Percentiles rank a stretch among this genome's conserved stretches.
These are phyloP conservation scores for Cydia splendana DNA, from an alignment of 1,140 invertebrate species.

Conservation along the genomic window DNA sequence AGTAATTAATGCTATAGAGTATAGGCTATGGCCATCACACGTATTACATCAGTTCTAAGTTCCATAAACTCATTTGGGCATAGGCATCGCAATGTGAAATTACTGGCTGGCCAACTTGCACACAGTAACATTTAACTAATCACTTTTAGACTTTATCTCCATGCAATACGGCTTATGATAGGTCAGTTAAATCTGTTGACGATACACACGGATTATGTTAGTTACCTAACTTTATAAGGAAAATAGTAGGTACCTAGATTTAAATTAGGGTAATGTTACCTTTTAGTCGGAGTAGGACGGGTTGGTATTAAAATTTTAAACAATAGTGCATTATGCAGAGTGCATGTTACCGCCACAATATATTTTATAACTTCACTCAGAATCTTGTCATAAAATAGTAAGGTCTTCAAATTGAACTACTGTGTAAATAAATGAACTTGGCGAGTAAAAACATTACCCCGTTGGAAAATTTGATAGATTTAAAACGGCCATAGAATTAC, in stretches of 20 bases:
- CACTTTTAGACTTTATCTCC: too few species aligned
- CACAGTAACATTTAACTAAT: too few species aligned
- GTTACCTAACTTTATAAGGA: not conserved
- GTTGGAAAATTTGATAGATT: too few species aligned
- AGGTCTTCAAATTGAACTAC: too few species aligned
- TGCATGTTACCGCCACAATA: not conserved
- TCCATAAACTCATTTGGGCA: constrained; percentile 29
- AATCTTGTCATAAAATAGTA: too few species aligned
- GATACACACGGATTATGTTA: constrained; percentile 9
- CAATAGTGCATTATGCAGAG: not conserved
- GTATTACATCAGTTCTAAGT: not conserved
- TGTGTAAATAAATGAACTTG: too few species aligned
- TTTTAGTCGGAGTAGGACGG: not conserved
- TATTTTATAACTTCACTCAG: not conserved
- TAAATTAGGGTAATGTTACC: constrained; percentile 2
- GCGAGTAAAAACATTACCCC: too few species aligned
- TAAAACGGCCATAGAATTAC: too few species aligned
- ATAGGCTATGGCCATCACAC: not conserved
- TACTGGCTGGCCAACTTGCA: not conserved
- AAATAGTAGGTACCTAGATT: too few species aligned
- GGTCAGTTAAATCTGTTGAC: too few species aligned
- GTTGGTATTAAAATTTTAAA: not conserved
- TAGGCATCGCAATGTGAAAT: constrained; percentile 27
- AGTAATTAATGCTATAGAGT: not conserved
- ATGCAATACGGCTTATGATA: too few species aligned